Evolutionary conservation across 2,888 invertebrate genomes (phyloP), one percentile per base, ranked within the genome.

Genomic region (Andrena chrysosceles): DNA sequence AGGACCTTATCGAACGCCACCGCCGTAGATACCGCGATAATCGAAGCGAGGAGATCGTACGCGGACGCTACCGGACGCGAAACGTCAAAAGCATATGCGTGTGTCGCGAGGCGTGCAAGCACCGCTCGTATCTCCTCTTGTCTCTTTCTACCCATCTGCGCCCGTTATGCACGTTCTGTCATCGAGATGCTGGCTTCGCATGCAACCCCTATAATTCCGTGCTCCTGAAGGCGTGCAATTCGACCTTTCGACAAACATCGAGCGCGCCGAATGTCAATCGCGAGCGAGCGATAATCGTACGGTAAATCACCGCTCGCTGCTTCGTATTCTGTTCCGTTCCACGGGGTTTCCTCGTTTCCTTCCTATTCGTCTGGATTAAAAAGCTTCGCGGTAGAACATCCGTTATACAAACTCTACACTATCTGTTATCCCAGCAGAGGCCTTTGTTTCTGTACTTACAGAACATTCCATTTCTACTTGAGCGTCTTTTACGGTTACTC

Each of bases 1-100:
- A 31, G 54, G 6, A 73, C 33, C 48, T 77, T 68, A 20, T 60
- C 49, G 35, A 29, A 76, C 59, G 62, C 54, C 64, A 48, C 26
- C 77, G n/a, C 52, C 48, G 35, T 35, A 26, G 67, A 31, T 71
- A 33, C 54, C 74, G 63, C 26, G 70, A 52, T 73, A 60, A 78
- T 73, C 60, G 23, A 78, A 78, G 78, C 54, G 70, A 67, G 48
- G 33, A 76, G 59, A 76, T 76, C 64, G 59, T 63, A 67, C 48
- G 52, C 54, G 29, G 81, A 88, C 75, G 85, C 83, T 83, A 86
- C 90, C 91, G 91, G 92, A 91, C 87, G 87, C 89, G 85, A 92
- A 92, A 92, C 88, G 92, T 92, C 92, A 92, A 92, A 91, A 92
- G 88, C 90, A 90, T 91, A 92, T 89, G 91, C 78, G 87, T 85